phyloP scores from a whole-genome alignment of 2,113 vertebrate genomes.

The Alethe castanea region DNA sequence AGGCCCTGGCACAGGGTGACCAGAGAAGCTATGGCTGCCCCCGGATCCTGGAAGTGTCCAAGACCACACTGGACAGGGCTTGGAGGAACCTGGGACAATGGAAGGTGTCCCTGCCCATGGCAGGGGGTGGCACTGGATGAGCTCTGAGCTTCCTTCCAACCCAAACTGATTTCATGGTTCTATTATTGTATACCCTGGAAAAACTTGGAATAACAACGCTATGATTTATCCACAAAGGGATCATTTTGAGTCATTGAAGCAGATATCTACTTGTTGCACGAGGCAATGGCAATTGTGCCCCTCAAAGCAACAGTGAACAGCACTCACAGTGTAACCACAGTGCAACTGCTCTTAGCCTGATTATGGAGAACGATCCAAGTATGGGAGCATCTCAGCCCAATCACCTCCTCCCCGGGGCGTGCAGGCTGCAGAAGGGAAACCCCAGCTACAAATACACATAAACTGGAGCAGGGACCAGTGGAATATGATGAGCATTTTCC shows the following conservation, averaged over 20 bases:
- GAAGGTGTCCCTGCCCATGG: neutral
- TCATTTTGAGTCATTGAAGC: neutral
- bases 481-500: neutral
- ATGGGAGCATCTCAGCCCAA: neutral
- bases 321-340: neutral
- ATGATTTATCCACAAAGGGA: neutral
- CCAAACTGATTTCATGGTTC: neutral
- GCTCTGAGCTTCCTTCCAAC: neutral
- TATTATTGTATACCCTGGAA: neutral
- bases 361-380: neutral
- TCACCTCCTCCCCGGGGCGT: neutral
- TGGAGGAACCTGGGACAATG: neutral
- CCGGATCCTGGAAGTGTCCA: neutral
- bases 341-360: neutral
- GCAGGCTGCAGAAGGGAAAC: neutral
- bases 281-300: neutral
- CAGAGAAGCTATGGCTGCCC: neutral
- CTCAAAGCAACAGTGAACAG: neutral
- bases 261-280: neutral
- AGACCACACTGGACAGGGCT: accelerated
- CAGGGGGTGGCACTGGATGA: neutral
- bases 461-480: neutral
- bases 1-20: neutral
- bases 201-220: neutral
- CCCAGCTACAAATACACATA: neutral